Base-by-base conservation (phyloP, 2,113 vertebrate genomes). In the Caranx melampygus region DNA sequence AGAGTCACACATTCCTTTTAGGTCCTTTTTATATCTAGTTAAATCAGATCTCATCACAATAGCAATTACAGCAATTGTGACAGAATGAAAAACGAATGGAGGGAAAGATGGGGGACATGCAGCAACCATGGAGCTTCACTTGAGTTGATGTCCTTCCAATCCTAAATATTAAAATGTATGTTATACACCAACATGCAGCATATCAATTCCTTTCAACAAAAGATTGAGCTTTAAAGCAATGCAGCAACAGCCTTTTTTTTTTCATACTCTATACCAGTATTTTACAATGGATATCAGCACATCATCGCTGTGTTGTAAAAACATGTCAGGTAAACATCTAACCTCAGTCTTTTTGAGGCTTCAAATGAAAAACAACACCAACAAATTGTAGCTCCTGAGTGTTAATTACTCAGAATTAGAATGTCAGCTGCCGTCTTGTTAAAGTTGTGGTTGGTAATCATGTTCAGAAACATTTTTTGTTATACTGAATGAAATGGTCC, bases 1-100 rank as follows among this genome's bases (percentile, higher is more conserved):
- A 13, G 15, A 72, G 52, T 76, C 69, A 61, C 5, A 0, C 71
- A 71, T 75, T 64, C 26, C 59, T 67, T 64, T 74, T 64, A 57
- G 70, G 47, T 69, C 54, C 37, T 34, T 59, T 59, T 79, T n/a
- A 51, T 35, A 86, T 86, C 81, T 54, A 59, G 74, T 79, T 64
- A 18, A 87, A 57, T 73, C 63, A 31, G 62, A 82, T 81, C 69
- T 51, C 72, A 78, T 85, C 73, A 52, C 21, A 45, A 52, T 7
- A 64, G 80, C 69, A 68, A 75, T 81, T 47, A 77, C 57, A 66
- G 44, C 69, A 76, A 78, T 34, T 57, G 58, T 66, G 73, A 78
- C 73, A 62, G 73, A 52, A 60, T 64, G 67, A 33, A 57, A 55
- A 68, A 16, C 26, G 42, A 59, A 58, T 20, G 1, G 9, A 51